Evolutionary conservation across 1,140 invertebrate species (phyloP).

Genomic region (Drosophila bipectinata): DNA sequence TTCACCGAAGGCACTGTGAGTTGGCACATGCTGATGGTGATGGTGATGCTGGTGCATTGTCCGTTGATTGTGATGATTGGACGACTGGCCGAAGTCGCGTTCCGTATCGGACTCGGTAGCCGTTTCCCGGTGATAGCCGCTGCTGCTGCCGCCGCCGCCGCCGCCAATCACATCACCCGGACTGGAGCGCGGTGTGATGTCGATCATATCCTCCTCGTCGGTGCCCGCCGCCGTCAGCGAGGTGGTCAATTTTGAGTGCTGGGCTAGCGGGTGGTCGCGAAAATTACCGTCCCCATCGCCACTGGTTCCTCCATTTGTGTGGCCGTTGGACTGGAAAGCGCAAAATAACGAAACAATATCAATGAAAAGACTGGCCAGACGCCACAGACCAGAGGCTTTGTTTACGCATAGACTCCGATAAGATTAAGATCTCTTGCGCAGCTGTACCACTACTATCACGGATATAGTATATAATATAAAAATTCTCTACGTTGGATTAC

Average conservation of each 20-base stretch:
- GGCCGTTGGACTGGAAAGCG: constrained; percentile 72
- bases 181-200: constrained; percentile 85
- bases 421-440: constrained; percentile 42
- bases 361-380: neutral
- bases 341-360: constrained; percentile 1
- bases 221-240: constrained; percentile 73
- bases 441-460: neutral
- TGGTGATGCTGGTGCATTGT: constrained; percentile 66
- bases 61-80: constrained; percentile 54
- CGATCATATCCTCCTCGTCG: constrained; percentile 88
- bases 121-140: constrained; percentile 63
- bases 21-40: constrained; percentile 79
- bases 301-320: constrained; percentile 54
- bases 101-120: constrained; percentile 78
- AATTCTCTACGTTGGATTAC: constrained; percentile 16
- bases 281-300: constrained; percentile 44
- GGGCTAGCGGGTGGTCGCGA: constrained; percentile 72
- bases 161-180: constrained; percentile 66
- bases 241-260: constrained; percentile 62
- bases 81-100: constrained; percentile 55
- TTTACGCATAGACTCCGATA: constrained; percentile 57
- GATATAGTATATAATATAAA: constrained; percentile 1
- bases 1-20: constrained; percentile 82
- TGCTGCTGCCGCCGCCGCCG: constrained; percentile 38
- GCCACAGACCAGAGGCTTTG: constrained; percentile 26